These are phyloP conservation scores for Scaptodrosophila latifasciaeformis DNA, from an alignment of 2,888 invertebrate genomes.

Conservation along the genomic window DNA sequence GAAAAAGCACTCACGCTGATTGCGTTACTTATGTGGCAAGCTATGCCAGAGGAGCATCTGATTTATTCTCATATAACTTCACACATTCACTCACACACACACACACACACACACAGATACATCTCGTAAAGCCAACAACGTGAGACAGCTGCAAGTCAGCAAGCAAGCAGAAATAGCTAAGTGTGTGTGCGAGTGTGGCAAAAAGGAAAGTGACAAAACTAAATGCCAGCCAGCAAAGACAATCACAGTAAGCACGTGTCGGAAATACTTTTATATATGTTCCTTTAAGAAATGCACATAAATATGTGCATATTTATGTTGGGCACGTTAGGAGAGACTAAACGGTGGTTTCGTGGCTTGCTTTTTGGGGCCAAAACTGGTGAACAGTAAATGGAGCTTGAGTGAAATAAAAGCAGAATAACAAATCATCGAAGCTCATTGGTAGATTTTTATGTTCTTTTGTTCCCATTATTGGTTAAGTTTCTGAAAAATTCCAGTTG, in stretches of 20 bases:
- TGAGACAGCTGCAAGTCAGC: constrained; percentile 32
- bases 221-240: constrained; percentile 21
- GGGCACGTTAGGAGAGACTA: constrained; percentile 20
- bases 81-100: too few relatives aligned
- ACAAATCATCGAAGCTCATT: too few relatives aligned
- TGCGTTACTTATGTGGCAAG: constrained; percentile 34
- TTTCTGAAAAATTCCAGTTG: too few relatives aligned
- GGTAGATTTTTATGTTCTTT: too few relatives aligned
- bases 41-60: constrained; percentile 37
- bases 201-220: neutral
- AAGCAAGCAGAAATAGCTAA: constrained; percentile 19
- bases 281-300: constrained; percentile 10
- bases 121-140: constrained; percentile 38
- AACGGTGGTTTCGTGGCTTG: too few relatives aligned
- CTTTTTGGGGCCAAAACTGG: too few relatives aligned
- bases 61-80: constrained; percentile 35
- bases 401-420: too few relatives aligned
- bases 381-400: too few relatives aligned
- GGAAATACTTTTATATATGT: constrained; percentile 32
- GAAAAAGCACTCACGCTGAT: constrained; percentile 48
- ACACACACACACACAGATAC: too few relatives aligned
- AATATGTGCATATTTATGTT: constrained; percentile 40
- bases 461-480: too few relatives aligned
- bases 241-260: constrained; percentile 43
- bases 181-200: constrained; percentile 8